Evolutionary conservation across 2,888 invertebrate genomes (phyloP).

Genomic region (Hemithea aestivaria): DNA sequence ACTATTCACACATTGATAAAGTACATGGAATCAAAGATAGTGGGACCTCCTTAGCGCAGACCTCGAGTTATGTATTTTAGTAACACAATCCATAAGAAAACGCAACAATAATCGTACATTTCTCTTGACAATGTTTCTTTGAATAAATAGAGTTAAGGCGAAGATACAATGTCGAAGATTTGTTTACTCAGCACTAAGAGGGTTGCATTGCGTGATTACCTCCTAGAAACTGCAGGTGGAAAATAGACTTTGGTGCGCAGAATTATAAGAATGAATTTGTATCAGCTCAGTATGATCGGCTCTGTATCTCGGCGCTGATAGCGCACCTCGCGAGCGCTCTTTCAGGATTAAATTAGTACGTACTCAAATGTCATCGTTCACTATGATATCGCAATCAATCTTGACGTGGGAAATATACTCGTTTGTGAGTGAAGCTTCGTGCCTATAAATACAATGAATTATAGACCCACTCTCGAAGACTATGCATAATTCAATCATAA

Average conservation of each 20-base stretch:
- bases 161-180: slow-evolving; percentile 76
- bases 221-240: slow-evolving; percentile 39
- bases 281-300: slow-evolving; percentile 33
- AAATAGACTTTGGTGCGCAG: slow-evolving; percentile 52
- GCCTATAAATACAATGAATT: slow-evolving; percentile 72
- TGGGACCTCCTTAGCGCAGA: slow-evolving; percentile 58
- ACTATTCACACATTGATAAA: slow-evolving; percentile 65
- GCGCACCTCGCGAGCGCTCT: slow-evolving; percentile 48
- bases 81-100: slow-evolving; percentile 74
- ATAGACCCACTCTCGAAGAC: slow-evolving; percentile 51
- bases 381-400: slow-evolving; percentile 75
- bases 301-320: slow-evolving; percentile 56
- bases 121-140: slow-evolving; percentile 76
- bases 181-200: slow-evolving; percentile 68
- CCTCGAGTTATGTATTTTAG: slow-evolving; percentile 69
- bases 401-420: slow-evolving; percentile 76
- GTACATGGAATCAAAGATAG: slow-evolving; percentile 68
- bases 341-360: slow-evolving; percentile 64
- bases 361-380: slow-evolving; percentile 71
- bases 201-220: slow-evolving; percentile 64
- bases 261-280: slow-evolving; percentile 48
- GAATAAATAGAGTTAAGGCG: slow-evolving; percentile 74
- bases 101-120: slow-evolving; percentile 75
- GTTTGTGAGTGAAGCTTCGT: slow-evolving; percentile 62
- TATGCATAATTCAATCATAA: slow-evolving; percentile 69